Evolutionary conservation across 2,888 invertebrate genomes (phyloP), one percentile per base, ranked within the genome.

Genomic region (Pammene fasciana): DNA sequence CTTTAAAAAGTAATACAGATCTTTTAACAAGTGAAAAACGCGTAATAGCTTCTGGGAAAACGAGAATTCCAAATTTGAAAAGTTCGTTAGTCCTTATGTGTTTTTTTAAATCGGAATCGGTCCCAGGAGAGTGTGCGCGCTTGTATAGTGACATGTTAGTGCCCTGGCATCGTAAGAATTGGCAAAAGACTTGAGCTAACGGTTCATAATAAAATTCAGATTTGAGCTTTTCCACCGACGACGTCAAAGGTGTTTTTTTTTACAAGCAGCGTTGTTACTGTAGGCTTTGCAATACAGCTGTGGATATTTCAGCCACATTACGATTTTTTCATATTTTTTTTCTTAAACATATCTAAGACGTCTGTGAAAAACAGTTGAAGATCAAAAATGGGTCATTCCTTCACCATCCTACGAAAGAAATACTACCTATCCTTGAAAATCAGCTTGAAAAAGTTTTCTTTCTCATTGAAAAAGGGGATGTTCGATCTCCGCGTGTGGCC

Each of bases 401-500:
- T 75, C 9, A 87, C 86, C 70, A 78, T 80, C 0, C 38, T 78
- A 3, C 85, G 84, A 72, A 80, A 79, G 61, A 80, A 77, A 56
- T 83, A 76, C 67, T 83, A 81, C 68, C 2, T 78, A 26, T 76
- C 75, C 7, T 26, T 89, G 3, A 72, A 81, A 57, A 65, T 72
- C 57, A 74, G 76, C 45, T 62, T 89, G 18, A 86, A 82, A 73
- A 78, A 75, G 73, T 72, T 81, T 14, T 76, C 74, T 78, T 80
- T 80, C 74, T 76, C 79, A 64, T 72, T 68, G 14, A 78, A 76
- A 76, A 85, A 94, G 94, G 96, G 97, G 7, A 96, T 97, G 94
- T 94, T 97, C 83, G 99, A 99, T 86, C 92, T 99, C 46, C 95
- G 97, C 73, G 97, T 99, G 36, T 98, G 98, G 98, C 96, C 97